phyloP scores from a whole-genome alignment of 1,140 invertebrate genomes.

The Euura saliciscinereae region DNA sequence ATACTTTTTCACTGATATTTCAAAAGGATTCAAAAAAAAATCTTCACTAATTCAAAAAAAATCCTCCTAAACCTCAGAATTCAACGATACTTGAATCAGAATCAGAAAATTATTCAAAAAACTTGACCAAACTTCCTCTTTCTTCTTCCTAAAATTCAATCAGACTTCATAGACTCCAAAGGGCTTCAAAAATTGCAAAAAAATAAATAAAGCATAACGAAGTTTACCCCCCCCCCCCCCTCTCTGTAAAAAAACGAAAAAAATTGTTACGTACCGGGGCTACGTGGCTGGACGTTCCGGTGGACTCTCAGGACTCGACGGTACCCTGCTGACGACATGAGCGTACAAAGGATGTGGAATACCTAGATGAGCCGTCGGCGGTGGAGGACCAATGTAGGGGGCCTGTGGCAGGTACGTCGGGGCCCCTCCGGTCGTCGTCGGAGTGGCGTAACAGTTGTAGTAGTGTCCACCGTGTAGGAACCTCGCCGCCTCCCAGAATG shows the following conservation, averaged over 20 bases:
- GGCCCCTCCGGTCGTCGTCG: conserved; percentile 24
- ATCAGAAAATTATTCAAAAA: no score
- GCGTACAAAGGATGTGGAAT: conserved; percentile 29
- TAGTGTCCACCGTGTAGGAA: conserved; percentile 25
- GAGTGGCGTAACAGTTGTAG: conserved; percentile 24
- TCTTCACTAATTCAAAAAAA: no score
- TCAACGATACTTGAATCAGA: no score
- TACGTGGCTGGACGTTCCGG: conserved; percentile 37
- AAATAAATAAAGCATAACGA: no score
- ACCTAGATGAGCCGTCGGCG: conserved; percentile 26
- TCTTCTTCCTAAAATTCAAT: no score
- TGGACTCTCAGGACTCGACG: conserved; percentile 36
- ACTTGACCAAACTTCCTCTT: no score
- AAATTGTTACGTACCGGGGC: conserved; percentile 36
- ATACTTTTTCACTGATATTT: no score
- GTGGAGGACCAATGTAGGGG: conserved; percentile 37
- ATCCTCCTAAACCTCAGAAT: no score
- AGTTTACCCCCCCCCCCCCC: background rate
- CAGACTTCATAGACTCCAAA: no score
- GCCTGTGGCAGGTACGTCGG: conserved; percentile 40
- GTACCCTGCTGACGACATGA: conserved; percentile 29
- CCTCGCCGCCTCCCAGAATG: conserved; percentile 29
- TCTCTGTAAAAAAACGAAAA: background rate
- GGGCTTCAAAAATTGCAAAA: no score
- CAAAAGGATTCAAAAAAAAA: no score